A percentile compares a stretch with the other conserved stretches of the same genome.
Conservation (phyloP, 2,113 vertebrate species). For the Diglossa brunneiventris region DNA sequence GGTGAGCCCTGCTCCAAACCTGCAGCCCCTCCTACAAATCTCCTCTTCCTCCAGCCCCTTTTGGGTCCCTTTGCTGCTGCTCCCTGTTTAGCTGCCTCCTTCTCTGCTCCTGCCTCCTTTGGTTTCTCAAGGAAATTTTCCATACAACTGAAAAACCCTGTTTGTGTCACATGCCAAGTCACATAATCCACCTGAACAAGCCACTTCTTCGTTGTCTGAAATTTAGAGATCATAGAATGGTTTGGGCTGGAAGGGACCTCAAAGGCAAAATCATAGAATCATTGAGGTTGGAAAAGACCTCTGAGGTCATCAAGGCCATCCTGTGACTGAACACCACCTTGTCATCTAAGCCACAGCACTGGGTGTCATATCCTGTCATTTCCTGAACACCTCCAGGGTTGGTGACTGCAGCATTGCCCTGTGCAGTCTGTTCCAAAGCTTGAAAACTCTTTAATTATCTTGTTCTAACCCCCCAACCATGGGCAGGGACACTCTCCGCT, state of each 20-base stretch:
- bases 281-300: neutral
- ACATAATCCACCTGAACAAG: neutral
- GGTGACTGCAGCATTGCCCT: neutral
- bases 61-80: neutral
- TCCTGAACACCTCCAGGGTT: neutral
- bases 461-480: accelerated
- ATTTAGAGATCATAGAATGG: neutral
- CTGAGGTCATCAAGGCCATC: neutral
- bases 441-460: neutral
- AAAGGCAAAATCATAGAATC: neutral
- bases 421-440: neutral
- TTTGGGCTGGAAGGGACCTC: neutral
- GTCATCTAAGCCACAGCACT: neutral
- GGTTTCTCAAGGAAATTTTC: neutral
- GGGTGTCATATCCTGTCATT: neutral
- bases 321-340: neutral
- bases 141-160: neutral
- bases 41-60: neutral
- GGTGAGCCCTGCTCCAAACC: neutral
- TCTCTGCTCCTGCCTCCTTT: neutral
- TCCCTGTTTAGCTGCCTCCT: neutral
- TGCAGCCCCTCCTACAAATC: neutral
- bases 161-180: neutral
- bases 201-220: neutral
- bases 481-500: neutral